Conservation (phyloP, 2,888 invertebrate species). For the Chymomyza caudatula region DNA sequence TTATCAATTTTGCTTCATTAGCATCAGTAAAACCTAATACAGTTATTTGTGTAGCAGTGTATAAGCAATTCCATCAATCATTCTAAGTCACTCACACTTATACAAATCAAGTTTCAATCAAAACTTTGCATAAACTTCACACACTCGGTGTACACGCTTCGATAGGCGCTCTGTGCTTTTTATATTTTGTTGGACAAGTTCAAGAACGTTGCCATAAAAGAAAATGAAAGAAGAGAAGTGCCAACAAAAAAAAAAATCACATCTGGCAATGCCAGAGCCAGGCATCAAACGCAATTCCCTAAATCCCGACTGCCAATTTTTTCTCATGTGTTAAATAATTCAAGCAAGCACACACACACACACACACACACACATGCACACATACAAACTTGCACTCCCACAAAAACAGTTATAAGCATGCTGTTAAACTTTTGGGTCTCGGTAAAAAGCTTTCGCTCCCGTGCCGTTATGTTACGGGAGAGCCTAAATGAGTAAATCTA, state of each 20-base stretch:
- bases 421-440: constrained; percentile 45
- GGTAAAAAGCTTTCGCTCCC: constrained; percentile 66
- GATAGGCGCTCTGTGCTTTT: constrained; percentile 10
- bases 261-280: constrained; percentile 59
- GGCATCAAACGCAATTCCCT: constrained; percentile 54
- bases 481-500: constrained; percentile 23
- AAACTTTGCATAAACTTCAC: neutral
- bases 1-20: too few relatives aligned
- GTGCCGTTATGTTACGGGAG: constrained; percentile 45
- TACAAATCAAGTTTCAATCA: neutral
- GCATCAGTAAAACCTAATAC: too few relatives aligned
- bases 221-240: neutral
- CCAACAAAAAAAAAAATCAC: constrained; percentile 23
- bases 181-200: constrained; percentile 42
- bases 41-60: too few relatives aligned
- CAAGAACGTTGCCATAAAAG: constrained; percentile 45
- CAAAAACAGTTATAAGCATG: constrained; percentile 1
- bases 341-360: constrained; percentile 13
- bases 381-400: constrained; percentile 7
- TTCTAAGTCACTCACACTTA: neutral
- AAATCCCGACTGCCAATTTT: constrained; percentile 55
- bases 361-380: constrained; percentile 12
- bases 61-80: neutral
- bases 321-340: constrained; percentile 28
- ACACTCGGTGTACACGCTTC: neutral